Conservation (phyloP, 2,113 vertebrate species). For the Thunnus maccoyii region DNA sequence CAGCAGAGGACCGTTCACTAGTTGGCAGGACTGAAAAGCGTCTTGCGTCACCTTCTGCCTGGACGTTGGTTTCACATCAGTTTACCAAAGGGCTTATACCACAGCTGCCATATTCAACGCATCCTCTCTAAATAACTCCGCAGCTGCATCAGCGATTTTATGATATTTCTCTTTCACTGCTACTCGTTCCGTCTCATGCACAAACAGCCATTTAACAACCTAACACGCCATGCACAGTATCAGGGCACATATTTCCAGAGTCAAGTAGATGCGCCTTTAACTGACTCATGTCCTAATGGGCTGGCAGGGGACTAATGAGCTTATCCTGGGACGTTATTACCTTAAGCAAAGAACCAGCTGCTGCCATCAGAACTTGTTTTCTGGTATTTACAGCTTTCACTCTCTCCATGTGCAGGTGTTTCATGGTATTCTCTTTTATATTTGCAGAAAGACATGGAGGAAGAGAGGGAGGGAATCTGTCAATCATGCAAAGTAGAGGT, state of each 20-base stretch:
- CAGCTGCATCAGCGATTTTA: constrained; percentile 39
- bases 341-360: constrained; percentile 58
- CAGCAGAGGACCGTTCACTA: constrained; percentile 41
- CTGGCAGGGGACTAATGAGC: constrained; percentile 55
- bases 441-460: background rate
- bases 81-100: constrained; percentile 44
- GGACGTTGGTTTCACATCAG: constrained; percentile 24
- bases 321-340: constrained; percentile 61
- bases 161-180: background rate
- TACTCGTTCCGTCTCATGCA: constrained; percentile 7
- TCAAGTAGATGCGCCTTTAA: constrained; percentile 45
- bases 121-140: constrained; percentile 63
- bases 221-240: background rate
- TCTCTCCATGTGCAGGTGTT: constrained; percentile 59
- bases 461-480: constrained; percentile 3
- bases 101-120: constrained; percentile 62
- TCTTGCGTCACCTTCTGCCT: constrained; percentile 65
- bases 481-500: background rate
- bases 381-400: constrained; percentile 61
- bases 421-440: constrained; percentile 33
- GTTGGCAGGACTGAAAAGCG: constrained; percentile 43
- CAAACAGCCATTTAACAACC: constrained; percentile 26
- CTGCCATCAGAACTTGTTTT: constrained; percentile 54
- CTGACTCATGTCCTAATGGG: constrained; percentile 20
- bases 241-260: constrained; percentile 46